phyloP scores from a whole-genome alignment of 2,797 vertebrate genomes.

The Ctenopoma kingsleyae region DNA sequence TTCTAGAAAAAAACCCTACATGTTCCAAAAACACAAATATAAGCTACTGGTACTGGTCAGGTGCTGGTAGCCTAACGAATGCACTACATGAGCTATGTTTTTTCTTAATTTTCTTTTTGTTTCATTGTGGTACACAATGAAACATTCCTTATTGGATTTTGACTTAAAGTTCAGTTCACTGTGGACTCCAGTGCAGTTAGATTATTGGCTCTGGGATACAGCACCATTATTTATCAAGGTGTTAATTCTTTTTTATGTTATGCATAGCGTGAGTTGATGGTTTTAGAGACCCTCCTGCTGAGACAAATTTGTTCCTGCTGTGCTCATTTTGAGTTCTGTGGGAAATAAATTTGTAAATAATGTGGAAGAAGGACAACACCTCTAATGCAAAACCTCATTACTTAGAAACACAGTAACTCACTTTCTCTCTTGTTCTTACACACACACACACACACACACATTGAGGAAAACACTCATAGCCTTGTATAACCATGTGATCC shows the following conservation, averaged over 20 bases:
- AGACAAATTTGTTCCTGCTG: slow-evolving; percentile 2
- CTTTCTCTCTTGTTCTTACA: neutral
- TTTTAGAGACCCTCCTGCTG: slow-evolving; percentile 20
- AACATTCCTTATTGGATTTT: neutral
- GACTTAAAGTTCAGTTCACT: slow-evolving; percentile 6
- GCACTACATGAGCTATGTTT: neutral
- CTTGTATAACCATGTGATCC: slow-evolving; percentile 66
- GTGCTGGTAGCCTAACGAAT: neutral
- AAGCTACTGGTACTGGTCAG: neutral
- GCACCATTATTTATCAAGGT: neutral
- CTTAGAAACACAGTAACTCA: neutral
- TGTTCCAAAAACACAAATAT: slow-evolving; percentile 5
- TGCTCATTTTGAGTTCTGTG: neutral
- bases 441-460: slow-evolving; percentile 24
- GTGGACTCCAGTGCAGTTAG: neutral
- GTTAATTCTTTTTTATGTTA: slow-evolving; percentile 19
- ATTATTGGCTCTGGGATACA: neutral
- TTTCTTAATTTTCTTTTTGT: neutral
- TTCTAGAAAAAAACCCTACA: neutral
- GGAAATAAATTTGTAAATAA: slow-evolving; percentile 2
- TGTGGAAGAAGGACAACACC: neutral
- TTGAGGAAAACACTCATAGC: slow-evolving; percentile 28
- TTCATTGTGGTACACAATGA: neutral
- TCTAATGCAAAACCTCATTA: neutral
- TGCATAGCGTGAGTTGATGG: slow-evolving; percentile 2